Evolutionary conservation across 1,140 invertebrate species (phyloP).

Genomic region (Idris sp.): DNA sequence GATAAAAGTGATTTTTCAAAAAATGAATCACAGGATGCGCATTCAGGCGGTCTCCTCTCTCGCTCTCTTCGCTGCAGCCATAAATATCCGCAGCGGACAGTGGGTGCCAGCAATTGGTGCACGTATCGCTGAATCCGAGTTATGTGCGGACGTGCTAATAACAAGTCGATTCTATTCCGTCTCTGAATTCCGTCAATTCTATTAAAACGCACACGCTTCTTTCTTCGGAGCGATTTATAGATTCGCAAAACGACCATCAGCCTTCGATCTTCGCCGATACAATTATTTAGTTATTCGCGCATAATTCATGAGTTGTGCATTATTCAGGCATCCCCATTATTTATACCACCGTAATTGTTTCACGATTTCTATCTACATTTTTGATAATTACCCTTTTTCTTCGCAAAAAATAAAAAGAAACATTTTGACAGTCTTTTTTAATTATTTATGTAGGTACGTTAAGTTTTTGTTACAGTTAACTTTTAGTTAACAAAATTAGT

Average conservation of each 20-base stretch:
- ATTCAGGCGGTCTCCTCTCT: slow-evolving; percentile 18
- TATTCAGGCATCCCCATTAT: slow-evolving; percentile 51
- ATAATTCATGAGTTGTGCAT: slow-evolving; percentile 46
- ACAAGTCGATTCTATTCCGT: slow-evolving; percentile 74
- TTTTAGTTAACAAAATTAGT: too few relatives aligned
- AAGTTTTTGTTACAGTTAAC: too few relatives aligned
- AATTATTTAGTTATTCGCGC: slow-evolving; percentile 58
- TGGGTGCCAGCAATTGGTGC: slow-evolving; percentile 55
- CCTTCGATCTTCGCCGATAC: slow-evolving; percentile 51
- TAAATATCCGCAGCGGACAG: slow-evolving; percentile 59
- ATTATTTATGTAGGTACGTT: too few relatives aligned
- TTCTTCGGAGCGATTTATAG: slow-evolving; percentile 53
- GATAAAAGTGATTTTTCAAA: slow-evolving; percentile 3
- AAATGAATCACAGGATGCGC: slow-evolving; percentile 29
- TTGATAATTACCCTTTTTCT: too few relatives aligned
- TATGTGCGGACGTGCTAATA: slow-evolving; percentile 76
- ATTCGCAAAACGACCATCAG: slow-evolving; percentile 32
- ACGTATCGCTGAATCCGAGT: slow-evolving; percentile 74
- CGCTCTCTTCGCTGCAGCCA: too few relatives aligned
- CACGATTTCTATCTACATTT: too few relatives aligned
- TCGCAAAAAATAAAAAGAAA: too few relatives aligned
- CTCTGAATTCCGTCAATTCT: slow-evolving; percentile 71
- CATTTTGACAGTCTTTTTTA: too few relatives aligned
- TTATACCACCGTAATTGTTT: slow-evolving; percentile 49
- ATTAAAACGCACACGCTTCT: slow-evolving; percentile 56